These are phyloP conservation scores for Ctenicera cuprea DNA, from an alignment of 2,888 invertebrate genomes.

Conservation along the genomic window DNA sequence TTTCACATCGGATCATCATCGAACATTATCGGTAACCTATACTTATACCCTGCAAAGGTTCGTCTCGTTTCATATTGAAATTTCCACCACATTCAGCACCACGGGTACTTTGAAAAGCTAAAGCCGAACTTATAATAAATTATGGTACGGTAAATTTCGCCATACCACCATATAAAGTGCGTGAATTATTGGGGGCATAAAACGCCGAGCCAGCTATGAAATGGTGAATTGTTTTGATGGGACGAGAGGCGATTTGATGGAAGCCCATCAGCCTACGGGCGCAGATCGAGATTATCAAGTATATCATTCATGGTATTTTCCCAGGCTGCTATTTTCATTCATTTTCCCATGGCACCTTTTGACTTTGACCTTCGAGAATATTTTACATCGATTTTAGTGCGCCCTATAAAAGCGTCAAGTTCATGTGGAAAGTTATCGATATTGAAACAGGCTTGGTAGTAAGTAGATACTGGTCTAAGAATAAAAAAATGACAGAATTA, in stretches of 20 bases:
- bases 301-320: slow-evolving; percentile 38
- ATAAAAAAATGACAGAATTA: too few species aligned
- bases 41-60: slow-evolving; percentile 53
- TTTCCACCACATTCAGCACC: slow-evolving; percentile 31
- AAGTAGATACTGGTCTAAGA: too few species aligned
- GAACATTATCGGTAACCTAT: slow-evolving; percentile 58
- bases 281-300: slow-evolving; percentile 27
- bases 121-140: slow-evolving; percentile 29
- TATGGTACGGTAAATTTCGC: slow-evolving; percentile 42
- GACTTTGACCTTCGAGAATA: slow-evolving; percentile 2
- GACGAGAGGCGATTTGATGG: slow-evolving; percentile 33
- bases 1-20: slow-evolving; percentile 54
- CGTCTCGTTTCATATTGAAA: slow-evolving; percentile 29
- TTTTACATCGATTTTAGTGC: neutral
- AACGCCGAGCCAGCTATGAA: slow-evolving; percentile 6
- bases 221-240: slow-evolving; percentile 22
- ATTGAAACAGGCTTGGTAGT: too few species aligned
- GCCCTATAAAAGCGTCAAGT: too few species aligned
- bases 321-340: slow-evolving; percentile 33
- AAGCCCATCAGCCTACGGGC: slow-evolving; percentile 35
- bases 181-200: slow-evolving; percentile 36
- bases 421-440: too few species aligned
- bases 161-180: slow-evolving; percentile 33
- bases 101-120: neutral
- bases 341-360: slow-evolving; percentile 31